phyloP scores from a whole-genome alignment of 2,797 vertebrate species.

The Tenualosa thibaudeaui region DNA sequence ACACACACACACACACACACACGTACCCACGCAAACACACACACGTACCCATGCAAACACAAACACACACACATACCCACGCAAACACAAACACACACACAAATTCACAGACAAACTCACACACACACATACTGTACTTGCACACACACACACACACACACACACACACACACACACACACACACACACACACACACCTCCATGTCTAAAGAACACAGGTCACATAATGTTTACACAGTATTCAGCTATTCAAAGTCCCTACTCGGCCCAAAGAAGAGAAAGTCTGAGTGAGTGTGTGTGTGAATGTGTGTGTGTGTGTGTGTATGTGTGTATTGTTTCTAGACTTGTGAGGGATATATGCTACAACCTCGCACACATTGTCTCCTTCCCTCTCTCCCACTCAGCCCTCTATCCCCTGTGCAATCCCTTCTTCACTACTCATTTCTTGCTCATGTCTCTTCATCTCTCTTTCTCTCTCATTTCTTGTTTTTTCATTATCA shows the following conservation, averaged over 20 bases:
- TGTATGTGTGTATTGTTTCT: too few species aligned
- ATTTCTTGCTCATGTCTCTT: constrained; percentile 24
- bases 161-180: neutral
- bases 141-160: neutral
- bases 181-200: neutral
- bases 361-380: too few species aligned
- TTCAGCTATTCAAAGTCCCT: neutral
- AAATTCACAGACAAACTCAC: neutral
- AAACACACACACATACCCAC: neutral
- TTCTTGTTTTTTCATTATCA: neutral
- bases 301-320: too few species aligned
- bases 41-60: too few species aligned
- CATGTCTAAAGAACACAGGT: too few species aligned
- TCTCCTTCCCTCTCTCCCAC: constrained; percentile 35
- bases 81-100: neutral
- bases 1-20: constrained; percentile 2
- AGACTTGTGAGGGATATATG: too few species aligned
- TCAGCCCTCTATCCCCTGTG: constrained; percentile 28
- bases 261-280: neutral
- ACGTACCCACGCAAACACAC: too few species aligned
- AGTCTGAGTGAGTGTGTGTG: neutral
- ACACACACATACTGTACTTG: too few species aligned
- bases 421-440: neutral
- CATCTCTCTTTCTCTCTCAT: neutral
- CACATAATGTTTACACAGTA: too few species aligned